A percentile compares a stretch with the other conserved stretches of the same genome.
Conservation (phyloP, 1,140 invertebrate genomes). For the Drosophila littoralis region DNA sequence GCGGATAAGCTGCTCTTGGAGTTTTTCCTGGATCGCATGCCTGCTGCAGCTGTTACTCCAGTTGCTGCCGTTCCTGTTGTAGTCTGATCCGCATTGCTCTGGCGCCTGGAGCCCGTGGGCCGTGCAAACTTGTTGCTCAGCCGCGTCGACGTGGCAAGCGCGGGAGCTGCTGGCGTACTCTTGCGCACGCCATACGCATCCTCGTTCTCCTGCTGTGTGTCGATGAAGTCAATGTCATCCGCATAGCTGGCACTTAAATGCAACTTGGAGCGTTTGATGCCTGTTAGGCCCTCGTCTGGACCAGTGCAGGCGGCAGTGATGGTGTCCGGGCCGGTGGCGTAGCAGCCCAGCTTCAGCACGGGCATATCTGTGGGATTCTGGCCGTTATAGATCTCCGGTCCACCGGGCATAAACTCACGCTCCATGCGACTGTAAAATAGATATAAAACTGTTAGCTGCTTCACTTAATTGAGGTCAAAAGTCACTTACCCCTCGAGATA, state of each 20-base stretch:
- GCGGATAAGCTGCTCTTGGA: conserved; percentile 67
- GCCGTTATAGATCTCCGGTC: conserved; percentile 88
- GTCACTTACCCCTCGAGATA: conserved; percentile 89
- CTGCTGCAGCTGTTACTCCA: conserved; percentile 12
- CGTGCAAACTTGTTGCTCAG: conserved; percentile 64
- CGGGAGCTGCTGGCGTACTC: conserved; percentile 62
- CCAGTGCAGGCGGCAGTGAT: conserved; percentile 90
- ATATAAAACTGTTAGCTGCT: not conserved
- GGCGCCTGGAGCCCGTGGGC: conserved; percentile 42
- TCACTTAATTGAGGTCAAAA: not conserved
- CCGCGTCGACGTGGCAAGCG: conserved; percentile 42
- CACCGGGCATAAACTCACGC: conserved; percentile 72
- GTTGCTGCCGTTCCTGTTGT: not conserved
- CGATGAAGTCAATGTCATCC: conserved; percentile 91
- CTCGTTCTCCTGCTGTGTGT: conserved; percentile 87
- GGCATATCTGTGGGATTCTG: conserved; percentile 88
- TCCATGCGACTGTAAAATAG: conserved; percentile 65
- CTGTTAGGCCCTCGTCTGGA: conserved; percentile 90
- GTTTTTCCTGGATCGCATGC: conserved; percentile 80
- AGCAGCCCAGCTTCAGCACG: conserved; percentile 85
- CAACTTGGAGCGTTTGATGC: conserved; percentile 88
- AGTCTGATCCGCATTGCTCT: conserved; percentile 65
- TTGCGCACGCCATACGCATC: conserved; percentile 85
- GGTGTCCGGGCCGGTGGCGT: conserved; percentile 85
- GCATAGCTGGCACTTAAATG: conserved; percentile 87